Percentiles rank a stretch among this genome's conserved stretches.
phyloP scores from a whole-genome alignment of 2,888 invertebrate species.

The Geotrupes spiniger region DNA sequence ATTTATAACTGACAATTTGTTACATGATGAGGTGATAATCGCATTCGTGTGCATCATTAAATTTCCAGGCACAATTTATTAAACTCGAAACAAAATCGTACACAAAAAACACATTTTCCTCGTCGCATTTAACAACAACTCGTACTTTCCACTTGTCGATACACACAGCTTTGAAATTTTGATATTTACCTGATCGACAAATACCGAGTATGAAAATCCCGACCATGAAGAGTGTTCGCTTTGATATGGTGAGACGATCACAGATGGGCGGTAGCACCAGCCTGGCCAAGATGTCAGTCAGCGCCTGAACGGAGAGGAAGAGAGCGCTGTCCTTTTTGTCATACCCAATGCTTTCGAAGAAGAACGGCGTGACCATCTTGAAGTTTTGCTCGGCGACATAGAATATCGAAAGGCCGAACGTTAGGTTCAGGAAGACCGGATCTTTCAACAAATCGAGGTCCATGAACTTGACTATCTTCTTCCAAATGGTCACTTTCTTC shows the following conservation, averaged over 20 bases:
- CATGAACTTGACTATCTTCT: slow-evolving; percentile 60
- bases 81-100: too few relatives aligned
- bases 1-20: too few relatives aligned
- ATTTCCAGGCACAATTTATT: too few relatives aligned
- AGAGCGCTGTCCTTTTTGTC: slow-evolving; percentile 67
- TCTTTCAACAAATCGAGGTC: slow-evolving; percentile 71
- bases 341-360: slow-evolving; percentile 62
- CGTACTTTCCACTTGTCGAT: slow-evolving; percentile 18
- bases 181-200: slow-evolving; percentile 67
- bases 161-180: slow-evolving; percentile 13
- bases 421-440: slow-evolving; percentile 68
- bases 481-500: slow-evolving; percentile 41
- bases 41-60: too few relatives aligned
- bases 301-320: slow-evolving; percentile 71
- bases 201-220: slow-evolving; percentile 69
- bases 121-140: not conserved
- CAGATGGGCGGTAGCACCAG: slow-evolving; percentile 72
- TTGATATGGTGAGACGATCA: slow-evolving; percentile 62
- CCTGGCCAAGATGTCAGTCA: slow-evolving; percentile 71
- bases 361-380: slow-evolving; percentile 70
- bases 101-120: not conserved
- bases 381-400: slow-evolving; percentile 75
- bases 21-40: too few relatives aligned
- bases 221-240: slow-evolving; percentile 69
- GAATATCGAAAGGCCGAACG: slow-evolving; percentile 69